Evolutionary conservation across 2,113 vertebrate species (phyloP).

Genomic region (Glaucidium brasilianum): DNA sequence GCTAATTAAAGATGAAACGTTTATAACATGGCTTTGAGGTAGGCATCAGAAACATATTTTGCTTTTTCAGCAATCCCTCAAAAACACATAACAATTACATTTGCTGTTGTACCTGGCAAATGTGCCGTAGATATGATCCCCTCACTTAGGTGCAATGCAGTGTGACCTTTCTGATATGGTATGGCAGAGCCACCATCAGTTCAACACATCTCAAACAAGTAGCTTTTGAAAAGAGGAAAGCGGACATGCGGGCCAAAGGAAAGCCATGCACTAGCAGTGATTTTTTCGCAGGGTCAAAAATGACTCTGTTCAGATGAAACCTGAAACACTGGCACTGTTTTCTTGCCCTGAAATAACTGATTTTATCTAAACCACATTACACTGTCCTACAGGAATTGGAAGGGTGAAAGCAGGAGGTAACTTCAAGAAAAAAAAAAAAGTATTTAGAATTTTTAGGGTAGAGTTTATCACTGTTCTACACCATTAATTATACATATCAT

Average conservation of each 20-base stretch:
- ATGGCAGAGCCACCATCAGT: neutral
- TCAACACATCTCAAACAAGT: neutral
- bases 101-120: neutral
- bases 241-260: neutral
- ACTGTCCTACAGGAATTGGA: neutral
- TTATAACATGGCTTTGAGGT: neutral
- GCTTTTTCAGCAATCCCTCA: neutral
- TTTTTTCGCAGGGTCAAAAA: neutral
- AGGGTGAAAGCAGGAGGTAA: neutral
- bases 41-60: neutral
- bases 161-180: neutral
- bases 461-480: neutral
- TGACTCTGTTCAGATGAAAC: neutral
- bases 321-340: neutral
- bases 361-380: neutral
- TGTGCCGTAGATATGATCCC: neutral
- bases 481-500: neutral
- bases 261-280: neutral
- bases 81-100: neutral
- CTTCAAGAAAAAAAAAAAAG: neutral
- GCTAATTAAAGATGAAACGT: neutral
- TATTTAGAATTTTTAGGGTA: neutral
- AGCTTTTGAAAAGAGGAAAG: neutral
- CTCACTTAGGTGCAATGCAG: neutral
- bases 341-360: neutral